Evolutionary conservation across 2,113 vertebrate genomes (phyloP), one percentile per base, ranked within the genome.

Genomic region (Toxotes chatareus): DNA sequence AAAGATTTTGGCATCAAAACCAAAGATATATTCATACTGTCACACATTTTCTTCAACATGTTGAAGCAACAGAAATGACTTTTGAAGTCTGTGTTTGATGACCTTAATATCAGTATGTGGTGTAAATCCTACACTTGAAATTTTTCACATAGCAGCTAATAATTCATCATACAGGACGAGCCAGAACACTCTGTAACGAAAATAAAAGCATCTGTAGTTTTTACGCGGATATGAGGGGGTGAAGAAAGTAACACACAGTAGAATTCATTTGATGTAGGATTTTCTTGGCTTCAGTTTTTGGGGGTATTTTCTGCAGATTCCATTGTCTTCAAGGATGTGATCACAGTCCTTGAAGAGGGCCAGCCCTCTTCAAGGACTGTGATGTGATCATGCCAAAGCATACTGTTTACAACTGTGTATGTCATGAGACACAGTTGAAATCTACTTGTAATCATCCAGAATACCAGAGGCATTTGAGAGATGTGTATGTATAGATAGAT

Each of bases 281-380:
- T 78, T 78, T 64, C 31, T 57, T 63, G 61, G 61, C 61, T 76
- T 84, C 49, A 6, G 21, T 47, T 5, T 82, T 70, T 10, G 46
- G 19, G 19, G 13, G 27, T 36, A 60, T 53, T 70, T 70, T 16
- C 64, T 53, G 40, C n/a, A 14, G 6, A 80, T 72, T 69, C 63
- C 68, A 32, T 49, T 31, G 49, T 68, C 69, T 84, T 85, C 68
- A 57, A 8, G 38, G 79, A 73, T 73, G 36, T 53, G 71, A 80
- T 73, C 73, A 59, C 61, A 27, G 27, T 27, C 27, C 27, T 27
- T 27, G 27, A 27, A 27, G 27, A 27, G 27, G 27, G 27, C 27
- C 27, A 27, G 27, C 27, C 27, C 1, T 27, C 27, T 27, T 27
- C 27, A 27, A 40, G 5, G 38, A 8, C 1, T 40, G 38, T 40